These are phyloP conservation scores for Dunckerocampus dactyliophorus DNA, from an alignment of 2,113 vertebrate species.

Conservation along the genomic window DNA sequence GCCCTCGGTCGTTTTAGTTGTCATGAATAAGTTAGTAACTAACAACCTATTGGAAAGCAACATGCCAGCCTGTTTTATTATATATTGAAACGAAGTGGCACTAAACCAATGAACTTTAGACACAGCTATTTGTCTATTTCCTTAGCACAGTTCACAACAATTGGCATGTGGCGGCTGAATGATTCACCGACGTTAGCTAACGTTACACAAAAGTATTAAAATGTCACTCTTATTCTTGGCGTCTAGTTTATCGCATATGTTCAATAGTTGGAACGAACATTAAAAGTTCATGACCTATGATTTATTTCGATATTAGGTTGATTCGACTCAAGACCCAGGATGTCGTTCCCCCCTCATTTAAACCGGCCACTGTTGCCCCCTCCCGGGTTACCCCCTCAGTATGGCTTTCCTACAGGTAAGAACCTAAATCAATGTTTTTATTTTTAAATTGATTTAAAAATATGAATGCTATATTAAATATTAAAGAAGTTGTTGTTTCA, in stretches of 20 bases:
- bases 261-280: too few relatives aligned
- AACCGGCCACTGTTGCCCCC: constrained; percentile 94
- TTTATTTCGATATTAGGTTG: constrained; percentile 66
- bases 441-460: background rate
- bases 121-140: background rate
- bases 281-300: background rate
- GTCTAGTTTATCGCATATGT: background rate
- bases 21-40: background rate
- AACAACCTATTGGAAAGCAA: accelerated
- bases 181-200: background rate
- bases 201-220: background rate
- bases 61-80: background rate
- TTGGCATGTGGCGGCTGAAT: background rate
- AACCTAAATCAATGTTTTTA: constrained; percentile 23
- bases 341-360: constrained; percentile 96
- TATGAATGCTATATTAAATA: background rate
- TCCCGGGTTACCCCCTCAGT: constrained; percentile 89
- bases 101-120: background rate
- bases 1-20: background rate
- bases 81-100: too few relatives aligned
- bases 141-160: background rate
- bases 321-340: constrained; percentile 63
- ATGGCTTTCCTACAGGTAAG: constrained; percentile 88
- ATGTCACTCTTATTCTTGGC: background rate
- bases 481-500: constrained; percentile 41